Evolutionary conservation across 2,113 vertebrate species (phyloP).

Genomic region (Tichodroma muraria): DNA sequence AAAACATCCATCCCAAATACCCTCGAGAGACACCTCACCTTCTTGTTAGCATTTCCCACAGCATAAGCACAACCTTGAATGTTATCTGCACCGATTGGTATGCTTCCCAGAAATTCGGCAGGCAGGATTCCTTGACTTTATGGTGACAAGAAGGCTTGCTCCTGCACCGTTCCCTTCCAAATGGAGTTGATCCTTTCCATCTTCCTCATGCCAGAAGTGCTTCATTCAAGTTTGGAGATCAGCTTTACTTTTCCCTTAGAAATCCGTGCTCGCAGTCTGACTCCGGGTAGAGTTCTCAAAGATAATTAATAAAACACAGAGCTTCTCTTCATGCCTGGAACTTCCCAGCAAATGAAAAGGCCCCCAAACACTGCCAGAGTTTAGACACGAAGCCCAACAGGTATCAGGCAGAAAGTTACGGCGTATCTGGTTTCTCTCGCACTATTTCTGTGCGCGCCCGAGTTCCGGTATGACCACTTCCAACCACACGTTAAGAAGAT

Average conservation of each 20-base stretch:
- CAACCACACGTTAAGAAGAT: slow-evolving; percentile 8
- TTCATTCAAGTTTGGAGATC: not conserved
- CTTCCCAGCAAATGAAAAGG: slow-evolving; percentile 5
- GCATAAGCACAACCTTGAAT: not conserved
- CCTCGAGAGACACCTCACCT: not conserved
- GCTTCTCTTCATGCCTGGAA: slow-evolving; percentile 48
- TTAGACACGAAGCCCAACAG: slow-evolving; percentile 7
- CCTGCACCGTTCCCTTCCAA: not conserved
- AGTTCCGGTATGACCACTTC: slow-evolving; percentile 46
- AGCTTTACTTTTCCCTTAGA: not conserved
- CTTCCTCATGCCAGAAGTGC: not conserved
- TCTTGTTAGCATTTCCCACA: not conserved
- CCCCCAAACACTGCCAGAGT: not conserved
- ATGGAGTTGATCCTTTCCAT: not conserved
- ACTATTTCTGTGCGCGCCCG: not conserved
- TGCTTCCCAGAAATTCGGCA: not conserved
- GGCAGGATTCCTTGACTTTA: not conserved
- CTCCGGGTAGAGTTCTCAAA: not conserved
- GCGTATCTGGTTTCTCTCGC: slow-evolving; percentile 36
- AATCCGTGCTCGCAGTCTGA: not conserved
- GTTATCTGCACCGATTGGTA: not conserved
- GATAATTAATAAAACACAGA: slow-evolving; percentile 12
- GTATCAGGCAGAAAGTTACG: not conserved
- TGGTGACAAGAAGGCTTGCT: not conserved
- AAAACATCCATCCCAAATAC: not conserved